A percentile compares a stretch with the other conserved stretches of the same genome.
These are phyloP conservation scores for Encarsia formosa DNA, from an alignment of 2,888 invertebrate genomes.

Conservation along the genomic window DNA sequence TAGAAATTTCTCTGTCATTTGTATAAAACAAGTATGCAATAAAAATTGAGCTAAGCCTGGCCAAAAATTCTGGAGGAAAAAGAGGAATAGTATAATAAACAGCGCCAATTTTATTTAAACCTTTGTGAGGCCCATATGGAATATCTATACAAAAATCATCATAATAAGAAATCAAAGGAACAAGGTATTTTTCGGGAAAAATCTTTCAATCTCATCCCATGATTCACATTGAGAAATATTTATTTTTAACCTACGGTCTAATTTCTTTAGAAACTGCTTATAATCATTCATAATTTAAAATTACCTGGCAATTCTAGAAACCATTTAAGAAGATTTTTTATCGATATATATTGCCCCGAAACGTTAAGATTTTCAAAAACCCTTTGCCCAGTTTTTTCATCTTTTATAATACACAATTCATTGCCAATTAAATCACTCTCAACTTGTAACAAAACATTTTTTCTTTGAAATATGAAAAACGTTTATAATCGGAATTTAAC, in stretches of 20 bases:
- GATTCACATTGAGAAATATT: constrained; percentile 16
- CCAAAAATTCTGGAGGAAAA: constrained; percentile 18
- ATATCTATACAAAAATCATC: constrained; percentile 27
- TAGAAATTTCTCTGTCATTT: constrained; percentile 11
- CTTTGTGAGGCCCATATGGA: constrained; percentile 13
- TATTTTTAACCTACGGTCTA: background rate
- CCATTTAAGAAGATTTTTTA: background rate
- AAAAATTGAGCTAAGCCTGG: constrained; percentile 21
- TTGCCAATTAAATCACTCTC: background rate
- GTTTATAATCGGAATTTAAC: background rate
- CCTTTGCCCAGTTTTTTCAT: background rate
- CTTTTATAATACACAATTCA: background rate
- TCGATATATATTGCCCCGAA: background rate
- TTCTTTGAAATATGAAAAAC: background rate
- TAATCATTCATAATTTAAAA: constrained; percentile 8
- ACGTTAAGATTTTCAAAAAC: background rate
- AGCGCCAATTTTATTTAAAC: constrained; percentile 21
- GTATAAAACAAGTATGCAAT: constrained; percentile 19
- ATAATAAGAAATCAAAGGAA: constrained; percentile 27
- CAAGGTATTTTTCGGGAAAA: constrained; percentile 16
- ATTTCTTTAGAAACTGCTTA: background rate
- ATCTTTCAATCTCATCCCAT: constrained; percentile 16
- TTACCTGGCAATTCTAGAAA: constrained; percentile 14
- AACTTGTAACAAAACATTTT: background rate
- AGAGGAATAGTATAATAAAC: constrained; percentile 24